Evolutionary conservation across 2,113 vertebrate species (phyloP), one percentile per base, ranked within the genome.

Genomic region (Artemisiospiza belli): DNA sequence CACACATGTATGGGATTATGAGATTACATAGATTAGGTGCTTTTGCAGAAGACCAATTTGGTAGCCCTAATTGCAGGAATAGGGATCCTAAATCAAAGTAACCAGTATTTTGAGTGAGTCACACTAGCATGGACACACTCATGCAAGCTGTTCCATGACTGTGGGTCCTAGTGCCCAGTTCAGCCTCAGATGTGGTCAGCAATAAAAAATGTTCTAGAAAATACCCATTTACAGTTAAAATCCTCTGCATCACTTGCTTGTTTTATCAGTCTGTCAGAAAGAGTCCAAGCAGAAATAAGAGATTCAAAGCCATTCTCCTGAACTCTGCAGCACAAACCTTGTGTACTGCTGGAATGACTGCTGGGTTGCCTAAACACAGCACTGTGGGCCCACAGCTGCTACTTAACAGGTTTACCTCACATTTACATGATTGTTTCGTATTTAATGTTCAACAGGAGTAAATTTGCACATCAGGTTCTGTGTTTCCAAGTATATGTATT

Each of bases 301-400:
- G 47, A 23, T 27, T 24, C 0, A 0, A 30, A 54, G 9, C 3
- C 3, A 0, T 78, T 66, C 33, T 69, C 28, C 37, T 46, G n/a
- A 31, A 28, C 13, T 18, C 30, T 6, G 22, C n/a, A 73, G 41
- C 35, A 39, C 44, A 68, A 79, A 67, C 31, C 14, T n/a, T 6
- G 2, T 1, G 6, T 58, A 6, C n/a, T 62, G 39, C 59, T 88
- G n/a, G 30, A 41, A 28, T 1, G 6, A 30, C 15, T 28, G 47
- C 12, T 70, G 47, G 3, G 13, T 43, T 74, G 33, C 33, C 59
- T 74, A 43, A 82, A 66, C 0, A 3, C 39, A 35, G 20, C 11
- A 27, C 1, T 4, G 27, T 35, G n/a, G 9, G 21, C 19, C 10
- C 27, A 57, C 14, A n/a, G 35, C 15, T 64, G 41, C 21, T 39